phyloP scores from a whole-genome alignment of 2,113 vertebrate species.

The Lynx canadensis region DNA sequence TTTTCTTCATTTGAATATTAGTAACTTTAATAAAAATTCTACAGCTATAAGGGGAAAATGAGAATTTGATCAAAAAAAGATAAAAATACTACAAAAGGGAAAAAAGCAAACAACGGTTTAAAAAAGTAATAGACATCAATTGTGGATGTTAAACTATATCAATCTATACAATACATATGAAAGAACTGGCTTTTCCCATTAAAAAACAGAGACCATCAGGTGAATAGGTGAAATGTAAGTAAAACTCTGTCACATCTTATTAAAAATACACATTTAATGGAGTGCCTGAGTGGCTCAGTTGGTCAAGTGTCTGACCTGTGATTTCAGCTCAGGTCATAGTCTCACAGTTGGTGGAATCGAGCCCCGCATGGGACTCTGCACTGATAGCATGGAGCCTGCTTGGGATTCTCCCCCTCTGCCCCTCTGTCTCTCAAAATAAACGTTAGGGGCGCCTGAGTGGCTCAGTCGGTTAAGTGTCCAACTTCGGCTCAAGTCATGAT shows the following conservation, averaged over 20 bases:
- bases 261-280: background rate
- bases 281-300: too few relatives aligned
- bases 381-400: too few relatives aligned
- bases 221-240: background rate
- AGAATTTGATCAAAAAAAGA: background rate
- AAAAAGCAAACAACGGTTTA: background rate
- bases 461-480: too few relatives aligned
- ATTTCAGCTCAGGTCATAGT: too few relatives aligned
- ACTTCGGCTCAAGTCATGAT: too few relatives aligned
- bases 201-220: background rate
- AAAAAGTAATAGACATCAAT: slow-evolving; percentile 11
- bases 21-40: background rate
- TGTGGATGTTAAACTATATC: background rate
- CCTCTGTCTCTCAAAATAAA: too few relatives aligned
- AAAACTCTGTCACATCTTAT: background rate
- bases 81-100: background rate
- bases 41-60: background rate
- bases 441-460: too few relatives aligned
- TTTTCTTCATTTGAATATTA: slow-evolving; percentile 31
- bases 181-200: background rate
- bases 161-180: background rate
- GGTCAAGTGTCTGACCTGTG: too few relatives aligned
- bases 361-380: too few relatives aligned
- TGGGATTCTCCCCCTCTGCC: too few relatives aligned
- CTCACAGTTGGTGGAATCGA: too few relatives aligned